Evolutionary conservation across 2,797 vertebrate species (phyloP).

Genomic region (Ispidina picta): DNA sequence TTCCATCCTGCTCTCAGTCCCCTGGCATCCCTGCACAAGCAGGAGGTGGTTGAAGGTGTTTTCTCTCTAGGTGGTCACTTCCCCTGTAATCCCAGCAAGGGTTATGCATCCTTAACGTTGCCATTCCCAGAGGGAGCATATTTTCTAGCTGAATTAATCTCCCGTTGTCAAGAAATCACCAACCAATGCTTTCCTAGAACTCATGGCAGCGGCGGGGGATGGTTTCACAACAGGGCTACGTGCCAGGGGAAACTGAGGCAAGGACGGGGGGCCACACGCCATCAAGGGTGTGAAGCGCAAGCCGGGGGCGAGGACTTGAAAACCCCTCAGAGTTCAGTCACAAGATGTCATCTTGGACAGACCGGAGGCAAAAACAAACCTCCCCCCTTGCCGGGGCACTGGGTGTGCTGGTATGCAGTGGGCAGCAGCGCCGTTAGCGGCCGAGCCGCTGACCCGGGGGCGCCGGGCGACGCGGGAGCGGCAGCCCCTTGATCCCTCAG

Average conservation of each 20-base stretch:
- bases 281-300: background rate
- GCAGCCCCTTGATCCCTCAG: background rate
- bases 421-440: background rate
- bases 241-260: slow-evolving; percentile 6
- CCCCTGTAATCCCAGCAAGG: background rate
- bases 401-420: background rate
- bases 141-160: background rate
- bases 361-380: background rate
- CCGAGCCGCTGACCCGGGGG: fast-evolving
- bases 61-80: background rate
- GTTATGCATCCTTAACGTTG: background rate
- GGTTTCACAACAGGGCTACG: slow-evolving; percentile 2
- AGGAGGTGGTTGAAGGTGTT: background rate
- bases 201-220: fast-evolving
- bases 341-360: fast-evolving
- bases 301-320: background rate
- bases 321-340: background rate
- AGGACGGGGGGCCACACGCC: background rate
- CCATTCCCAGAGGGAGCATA: background rate
- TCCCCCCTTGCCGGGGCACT: background rate
- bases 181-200: background rate
- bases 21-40: fast-evolving
- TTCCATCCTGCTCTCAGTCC: background rate
- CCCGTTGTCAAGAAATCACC: background rate
- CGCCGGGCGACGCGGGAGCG: background rate